Evolutionary conservation across 2,888 invertebrate species (phyloP).

Genomic region (Reticulitermes lucifugus): DNA sequence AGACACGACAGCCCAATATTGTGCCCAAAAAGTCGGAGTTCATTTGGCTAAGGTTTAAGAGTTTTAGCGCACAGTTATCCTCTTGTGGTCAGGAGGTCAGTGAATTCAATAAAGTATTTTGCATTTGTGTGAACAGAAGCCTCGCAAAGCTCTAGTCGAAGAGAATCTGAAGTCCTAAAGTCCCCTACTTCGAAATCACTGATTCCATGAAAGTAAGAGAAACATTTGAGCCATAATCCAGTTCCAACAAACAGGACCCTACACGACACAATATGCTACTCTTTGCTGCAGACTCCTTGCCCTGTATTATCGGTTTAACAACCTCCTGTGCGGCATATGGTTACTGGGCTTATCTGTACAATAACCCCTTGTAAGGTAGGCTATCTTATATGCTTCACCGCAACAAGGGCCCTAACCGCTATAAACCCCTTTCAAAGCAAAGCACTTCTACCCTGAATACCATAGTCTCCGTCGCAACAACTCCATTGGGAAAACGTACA

Average conservation of each 20-base stretch:
- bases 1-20: too few relatives aligned
- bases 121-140: too few relatives aligned
- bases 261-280: background rate
- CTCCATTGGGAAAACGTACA: background rate
- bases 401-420: background rate
- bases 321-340: background rate
- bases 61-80: too few relatives aligned
- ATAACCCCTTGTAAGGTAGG: slow-evolving; percentile 15
- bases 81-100: too few relatives aligned
- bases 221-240: background rate
- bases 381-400: background rate
- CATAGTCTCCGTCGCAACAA: background rate
- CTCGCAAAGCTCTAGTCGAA: background rate
- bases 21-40: too few relatives aligned
- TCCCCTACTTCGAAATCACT: background rate
- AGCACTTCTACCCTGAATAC: background rate
- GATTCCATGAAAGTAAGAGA: background rate
- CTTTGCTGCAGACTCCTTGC: background rate
- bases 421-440: background rate
- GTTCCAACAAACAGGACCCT: background rate
- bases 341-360: background rate
- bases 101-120: too few relatives aligned
- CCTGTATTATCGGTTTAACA: background rate
- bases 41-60: too few relatives aligned
- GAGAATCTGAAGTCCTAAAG: background rate